These are phyloP conservation scores for Helarctos malayanus DNA, from an alignment of 2,797 vertebrate species.

Conservation along the genomic window DNA sequence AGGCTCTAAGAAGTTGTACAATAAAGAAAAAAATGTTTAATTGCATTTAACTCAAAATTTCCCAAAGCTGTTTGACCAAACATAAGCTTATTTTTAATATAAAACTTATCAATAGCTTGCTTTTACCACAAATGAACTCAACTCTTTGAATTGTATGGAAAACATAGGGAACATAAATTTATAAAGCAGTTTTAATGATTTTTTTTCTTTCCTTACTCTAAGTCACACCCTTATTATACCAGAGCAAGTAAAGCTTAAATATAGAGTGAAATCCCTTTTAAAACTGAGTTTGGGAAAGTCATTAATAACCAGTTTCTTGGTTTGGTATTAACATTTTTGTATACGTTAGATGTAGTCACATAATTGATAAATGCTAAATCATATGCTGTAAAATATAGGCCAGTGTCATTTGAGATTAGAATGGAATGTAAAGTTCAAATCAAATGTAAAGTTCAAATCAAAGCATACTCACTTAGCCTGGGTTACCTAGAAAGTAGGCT, in stretches of 20 bases:
- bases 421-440: neutral
- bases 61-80: slow-evolving; percentile 13
- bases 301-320: neutral
- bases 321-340: neutral
- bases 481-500: neutral
- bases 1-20: neutral
- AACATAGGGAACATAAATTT: slow-evolving; percentile 15
- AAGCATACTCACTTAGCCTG: neutral
- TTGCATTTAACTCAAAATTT: slow-evolving; percentile 10
- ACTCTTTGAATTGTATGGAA: neutral
- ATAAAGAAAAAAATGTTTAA: neutral
- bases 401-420: slow-evolving; percentile 35
- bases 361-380: slow-evolving; percentile 19
- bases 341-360: neutral
- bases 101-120: neutral
- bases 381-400: slow-evolving; percentile 7
- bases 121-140: slow-evolving; percentile 53
- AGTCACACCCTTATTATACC: neutral
- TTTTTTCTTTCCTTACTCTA: neutral
- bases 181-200: neutral
- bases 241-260: slow-evolving; percentile 41
- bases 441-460: neutral
- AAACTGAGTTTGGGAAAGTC: neutral
- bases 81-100: slow-evolving; percentile 46
- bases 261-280: neutral